Percentiles rank a stretch among this genome's conserved stretches.
Conservation (phyloP, 2,113 vertebrate species). For the Diadophis punctatus region DNA sequence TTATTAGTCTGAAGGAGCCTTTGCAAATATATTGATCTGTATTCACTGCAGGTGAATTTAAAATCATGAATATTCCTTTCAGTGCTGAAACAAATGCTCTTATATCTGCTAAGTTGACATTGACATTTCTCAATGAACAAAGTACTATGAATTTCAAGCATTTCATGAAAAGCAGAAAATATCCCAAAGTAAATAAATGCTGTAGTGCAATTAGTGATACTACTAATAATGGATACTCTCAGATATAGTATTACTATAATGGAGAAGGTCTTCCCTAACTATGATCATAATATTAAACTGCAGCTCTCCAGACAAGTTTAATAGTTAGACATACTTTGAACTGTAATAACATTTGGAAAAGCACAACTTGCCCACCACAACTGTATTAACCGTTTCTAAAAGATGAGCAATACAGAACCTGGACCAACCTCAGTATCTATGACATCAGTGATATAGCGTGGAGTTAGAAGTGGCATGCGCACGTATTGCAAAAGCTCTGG, state of each 20-base stretch:
- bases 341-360: background rate
- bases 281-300: background rate
- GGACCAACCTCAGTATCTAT: conserved; percentile 89
- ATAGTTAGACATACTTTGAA: too few relatives aligned
- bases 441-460: conserved; percentile 96
- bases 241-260: background rate
- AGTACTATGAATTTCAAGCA: too few relatives aligned
- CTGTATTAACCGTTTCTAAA: background rate
- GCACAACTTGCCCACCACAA: background rate
- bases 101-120: background rate
- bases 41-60: background rate
- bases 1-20: background rate
- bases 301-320: background rate
- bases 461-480: conserved; percentile 93
- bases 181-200: background rate
- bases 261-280: background rate
- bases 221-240: background rate
- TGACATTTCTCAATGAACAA: background rate
- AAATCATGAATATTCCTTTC: background rate
- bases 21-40: background rate
- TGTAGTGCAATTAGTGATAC: background rate
- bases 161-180: background rate
- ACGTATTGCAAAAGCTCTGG: conserved; percentile 92
- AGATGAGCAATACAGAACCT: background rate
- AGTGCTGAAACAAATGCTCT: background rate